Percentiles rank a stretch among this genome's conserved stretches.
phyloP scores from a whole-genome alignment of 1,140 invertebrate species.

The Drosophila sproati region DNA sequence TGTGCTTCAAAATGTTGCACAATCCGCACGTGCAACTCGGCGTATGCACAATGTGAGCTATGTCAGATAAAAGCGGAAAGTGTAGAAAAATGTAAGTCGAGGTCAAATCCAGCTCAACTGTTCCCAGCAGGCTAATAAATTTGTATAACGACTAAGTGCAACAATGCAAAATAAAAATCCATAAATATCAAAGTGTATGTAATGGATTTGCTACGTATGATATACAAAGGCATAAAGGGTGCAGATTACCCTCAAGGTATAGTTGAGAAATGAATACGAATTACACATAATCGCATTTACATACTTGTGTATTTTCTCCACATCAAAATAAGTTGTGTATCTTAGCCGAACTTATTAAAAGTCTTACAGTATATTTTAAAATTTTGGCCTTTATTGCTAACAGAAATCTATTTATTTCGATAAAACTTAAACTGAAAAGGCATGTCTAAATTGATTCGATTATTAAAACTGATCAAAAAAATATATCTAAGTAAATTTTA shows the following conservation, averaged over 20 bases:
- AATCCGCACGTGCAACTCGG: constrained; percentile 69
- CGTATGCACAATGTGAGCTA: constrained; percentile 61
- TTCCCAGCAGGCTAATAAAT: constrained; percentile 38
- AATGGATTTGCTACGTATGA: not conserved
- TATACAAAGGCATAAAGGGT: not conserved
- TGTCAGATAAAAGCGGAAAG: not conserved
- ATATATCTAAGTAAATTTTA: constrained; percentile 1
- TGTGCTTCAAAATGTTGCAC: constrained; percentile 51
- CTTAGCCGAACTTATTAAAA: no score
- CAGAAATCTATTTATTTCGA: no score
- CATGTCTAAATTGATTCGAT: no score
- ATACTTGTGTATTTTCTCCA: no score
- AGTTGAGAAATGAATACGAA: no score
- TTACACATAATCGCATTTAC: no score
- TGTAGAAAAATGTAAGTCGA: constrained; percentile 13
- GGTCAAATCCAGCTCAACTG: constrained; percentile 9
- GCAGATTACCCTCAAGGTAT: not conserved
- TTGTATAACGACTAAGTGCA: constrained; percentile 30
- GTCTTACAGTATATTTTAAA: no score
- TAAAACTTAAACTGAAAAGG: no score
- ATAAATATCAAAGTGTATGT: constrained; percentile 10
- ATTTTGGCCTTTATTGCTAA: no score
- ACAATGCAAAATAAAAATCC: constrained; percentile 24
- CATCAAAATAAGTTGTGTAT: no score
- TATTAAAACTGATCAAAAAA: not conserved